Conservation (phyloP, 2,113 vertebrate species). For the Sebastes fasciatus region DNA sequence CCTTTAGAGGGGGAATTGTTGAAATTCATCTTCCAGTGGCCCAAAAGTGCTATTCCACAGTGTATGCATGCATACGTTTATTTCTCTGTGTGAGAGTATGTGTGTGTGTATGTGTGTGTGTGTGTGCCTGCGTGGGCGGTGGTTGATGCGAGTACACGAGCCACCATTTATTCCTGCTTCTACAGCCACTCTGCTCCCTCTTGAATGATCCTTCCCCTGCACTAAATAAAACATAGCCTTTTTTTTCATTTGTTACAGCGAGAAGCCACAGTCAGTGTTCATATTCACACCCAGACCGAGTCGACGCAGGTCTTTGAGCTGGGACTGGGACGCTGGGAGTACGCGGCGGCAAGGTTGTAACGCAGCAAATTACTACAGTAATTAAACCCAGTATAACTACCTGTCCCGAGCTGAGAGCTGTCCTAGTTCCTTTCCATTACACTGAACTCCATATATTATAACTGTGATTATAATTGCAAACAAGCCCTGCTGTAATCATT, state of each 20-base stretch:
- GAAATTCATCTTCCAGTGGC: constrained; percentile 70
- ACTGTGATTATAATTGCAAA: constrained; percentile 81
- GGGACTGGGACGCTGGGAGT: constrained; percentile 46
- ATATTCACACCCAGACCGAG: constrained; percentile 60
- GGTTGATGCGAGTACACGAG: constrained; percentile 24
- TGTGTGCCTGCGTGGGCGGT: constrained; percentile 26
- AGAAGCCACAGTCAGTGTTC: constrained; percentile 57
- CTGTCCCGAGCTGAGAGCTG: constrained; percentile 65
- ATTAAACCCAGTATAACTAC: constrained; percentile 79
- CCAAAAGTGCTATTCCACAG: constrained; percentile 35
- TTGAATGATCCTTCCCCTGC: constrained; percentile 61
- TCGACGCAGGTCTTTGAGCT: constrained; percentile 27
- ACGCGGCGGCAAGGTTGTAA: constrained; percentile 40
- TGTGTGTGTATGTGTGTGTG: constrained; percentile 25
- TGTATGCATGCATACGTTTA: constrained; percentile 38
- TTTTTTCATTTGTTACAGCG: constrained; percentile 60
- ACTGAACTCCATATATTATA: constrained; percentile 75
- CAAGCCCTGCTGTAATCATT: constrained; percentile 73
- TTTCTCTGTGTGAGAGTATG: constrained; percentile 15
- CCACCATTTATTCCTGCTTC: constrained; percentile 55
- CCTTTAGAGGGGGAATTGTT: constrained; percentile 47
- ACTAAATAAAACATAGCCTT: constrained; percentile 79
- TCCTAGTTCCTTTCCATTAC: constrained; percentile 70
- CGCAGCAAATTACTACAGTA: constrained; percentile 70
- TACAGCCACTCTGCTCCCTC: constrained; percentile 64